Evolutionary conservation across 53 echinoderm and acorn worm species (phyloP), one percentile per base, ranked within the genome.

Genomic region (Zoroaster sp.): DNA sequence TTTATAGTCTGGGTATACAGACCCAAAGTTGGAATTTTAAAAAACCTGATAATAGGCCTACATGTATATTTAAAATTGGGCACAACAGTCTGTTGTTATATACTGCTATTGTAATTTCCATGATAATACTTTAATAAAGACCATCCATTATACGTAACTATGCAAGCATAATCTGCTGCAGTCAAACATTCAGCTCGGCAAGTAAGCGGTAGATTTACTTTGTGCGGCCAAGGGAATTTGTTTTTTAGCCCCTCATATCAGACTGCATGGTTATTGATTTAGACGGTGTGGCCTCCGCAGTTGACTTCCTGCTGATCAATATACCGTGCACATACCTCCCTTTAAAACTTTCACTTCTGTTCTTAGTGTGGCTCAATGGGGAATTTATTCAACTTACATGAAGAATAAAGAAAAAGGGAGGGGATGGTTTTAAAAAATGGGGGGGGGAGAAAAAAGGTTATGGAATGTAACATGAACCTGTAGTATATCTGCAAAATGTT

Each of bases 231-330:
- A 30, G 5, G 75, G n/a, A n/a, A 44, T 13, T 35, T 49, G 46
- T 76, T 76, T 76, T 76, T 76, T 47, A 32, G 17, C 76, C 28
- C 15, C 76, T 5, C 4, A 12, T 76, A 76, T 76, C 76, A 76
- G 76, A 76, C 76, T 76, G 46, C 76, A 35, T 15, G 31, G 47
- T 76, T 76, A 76, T 76, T 51, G 76, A 76, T 76, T 47, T 34
- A 76, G 47, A 76, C 18, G 51, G 76, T 76, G 32, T 76, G 76
- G 76, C 76, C 49, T 76, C 76, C 35, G 15, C 6, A 76, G 76
- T 4, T 33, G 76, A 76, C 76, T 76, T 76, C 76, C 76, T 76
- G 49, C 46, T 46, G 76, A 76, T 49, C 74, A 49, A 49, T 76
- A 76, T 41, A 28, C 10, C 76, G 25, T 76, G 76, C 51, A 49